phyloP scores from a whole-genome alignment of 2,888 invertebrate genomes.

The Caenorhabditis sp. region DNA sequence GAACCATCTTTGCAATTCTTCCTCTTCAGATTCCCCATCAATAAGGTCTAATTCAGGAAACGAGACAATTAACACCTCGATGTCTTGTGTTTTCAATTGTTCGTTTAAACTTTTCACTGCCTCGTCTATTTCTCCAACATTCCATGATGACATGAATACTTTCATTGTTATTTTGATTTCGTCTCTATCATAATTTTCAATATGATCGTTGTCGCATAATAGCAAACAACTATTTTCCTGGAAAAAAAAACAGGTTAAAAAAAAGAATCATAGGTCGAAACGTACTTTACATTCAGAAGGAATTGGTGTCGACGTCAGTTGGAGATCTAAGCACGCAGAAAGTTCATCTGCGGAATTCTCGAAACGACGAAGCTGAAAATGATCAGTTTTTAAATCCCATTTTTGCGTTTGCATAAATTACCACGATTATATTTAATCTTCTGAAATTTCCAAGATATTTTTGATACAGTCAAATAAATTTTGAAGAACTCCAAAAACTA shows the following conservation, averaged over 20 bases:
- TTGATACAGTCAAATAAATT: too few species aligned
- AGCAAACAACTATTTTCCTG: slow-evolving; percentile 65
- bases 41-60: slow-evolving; percentile 60
- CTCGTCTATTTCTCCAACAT: slow-evolving; percentile 56
- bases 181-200: slow-evolving; percentile 66
- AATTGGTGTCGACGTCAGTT: slow-evolving; percentile 58
- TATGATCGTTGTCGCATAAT: slow-evolving; percentile 62
- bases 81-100: slow-evolving; percentile 62
- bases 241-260: neutral
- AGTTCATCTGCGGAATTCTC: slow-evolving; percentile 69
- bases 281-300: slow-evolving; percentile 55
- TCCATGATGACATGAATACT: slow-evolving; percentile 54
- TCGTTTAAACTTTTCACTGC: slow-evolving; percentile 53
- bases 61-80: slow-evolving; percentile 66
- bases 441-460: too few species aligned
- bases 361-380: slow-evolving; percentile 48
- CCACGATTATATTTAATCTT: too few species aligned
- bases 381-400: too few species aligned
- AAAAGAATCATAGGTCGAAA: too few species aligned
- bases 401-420: too few species aligned
- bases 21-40: slow-evolving; percentile 55
- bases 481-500: too few species aligned
- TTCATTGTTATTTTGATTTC: slow-evolving; percentile 71
- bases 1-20: slow-evolving; percentile 48
- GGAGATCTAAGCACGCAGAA: slow-evolving; percentile 66